These are phyloP conservation scores for Nibea coibor DNA, from an alignment of 2,113 vertebrate species.

Conservation along the genomic window DNA sequence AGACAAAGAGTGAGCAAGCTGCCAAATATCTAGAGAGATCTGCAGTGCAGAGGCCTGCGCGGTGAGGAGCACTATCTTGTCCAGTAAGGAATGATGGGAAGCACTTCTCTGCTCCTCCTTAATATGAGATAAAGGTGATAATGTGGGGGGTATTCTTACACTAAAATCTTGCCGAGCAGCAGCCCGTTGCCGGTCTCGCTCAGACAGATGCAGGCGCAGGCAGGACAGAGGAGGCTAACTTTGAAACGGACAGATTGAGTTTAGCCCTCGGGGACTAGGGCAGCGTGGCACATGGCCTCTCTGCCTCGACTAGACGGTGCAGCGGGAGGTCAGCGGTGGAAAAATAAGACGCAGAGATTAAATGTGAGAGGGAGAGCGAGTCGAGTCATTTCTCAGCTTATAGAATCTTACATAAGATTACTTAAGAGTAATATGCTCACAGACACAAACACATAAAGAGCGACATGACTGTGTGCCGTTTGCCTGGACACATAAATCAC, in stretches of 20 bases:
- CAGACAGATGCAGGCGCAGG: background rate
- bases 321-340: background rate
- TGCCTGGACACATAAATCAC: background rate
- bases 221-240: background rate
- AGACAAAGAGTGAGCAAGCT: background rate
- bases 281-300: background rate
- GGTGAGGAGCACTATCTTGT: background rate
- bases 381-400: conserved; percentile 23
- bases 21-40: background rate
- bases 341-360: background rate
- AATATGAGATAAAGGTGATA: background rate
- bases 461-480: background rate
- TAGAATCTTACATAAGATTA: conserved; percentile 30
- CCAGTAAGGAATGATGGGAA: background rate
- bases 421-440: conserved; percentile 10
- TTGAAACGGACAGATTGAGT: background rate
- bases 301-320: background rate
- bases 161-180: background rate
- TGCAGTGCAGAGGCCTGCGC: background rate
- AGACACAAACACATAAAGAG: background rate
- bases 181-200: background rate
- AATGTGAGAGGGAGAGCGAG: background rate
- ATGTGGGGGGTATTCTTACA: background rate
- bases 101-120: background rate
- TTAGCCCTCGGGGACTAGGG: conserved; percentile 16